phyloP scores from a whole-genome alignment of 2,797 vertebrate species.

The Paramormyrops hopkinsi region DNA sequence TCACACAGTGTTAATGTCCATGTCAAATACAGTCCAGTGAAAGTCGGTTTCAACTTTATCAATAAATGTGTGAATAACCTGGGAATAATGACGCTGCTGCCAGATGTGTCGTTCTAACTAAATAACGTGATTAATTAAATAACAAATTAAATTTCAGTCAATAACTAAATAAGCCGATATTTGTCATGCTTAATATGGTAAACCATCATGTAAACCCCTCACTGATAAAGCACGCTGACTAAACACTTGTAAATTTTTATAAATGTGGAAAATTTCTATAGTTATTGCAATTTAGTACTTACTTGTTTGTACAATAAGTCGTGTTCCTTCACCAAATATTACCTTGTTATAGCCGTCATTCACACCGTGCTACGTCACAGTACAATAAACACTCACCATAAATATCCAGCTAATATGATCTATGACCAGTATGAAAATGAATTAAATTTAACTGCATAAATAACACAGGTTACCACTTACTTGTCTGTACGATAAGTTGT shows the following conservation, averaged over 20 bases:
- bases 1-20: constrained; percentile 28
- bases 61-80: not conserved
- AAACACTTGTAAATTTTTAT: not conserved
- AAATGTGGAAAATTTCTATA: not conserved
- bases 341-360: not conserved
- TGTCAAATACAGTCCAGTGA: not conserved
- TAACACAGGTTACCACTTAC: not conserved
- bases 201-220: not conserved
- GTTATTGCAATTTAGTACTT: not conserved
- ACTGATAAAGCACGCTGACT: not conserved
- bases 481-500: not conserved
- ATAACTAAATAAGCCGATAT: not conserved
- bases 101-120: not conserved
- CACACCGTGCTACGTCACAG: not conserved
- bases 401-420: not conserved
- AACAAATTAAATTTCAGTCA: not conserved
- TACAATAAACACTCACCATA: not conserved
- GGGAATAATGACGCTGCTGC: not conserved
- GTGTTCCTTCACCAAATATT: constrained; percentile 9
- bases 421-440: not conserved
- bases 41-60: not conserved
- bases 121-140: not conserved
- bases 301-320: constrained; percentile 3
- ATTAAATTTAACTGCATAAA: not conserved
- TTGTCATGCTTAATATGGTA: not conserved